Conservation (phyloP, 2,888 invertebrate species). For the Synergus gifuensis region DNA sequence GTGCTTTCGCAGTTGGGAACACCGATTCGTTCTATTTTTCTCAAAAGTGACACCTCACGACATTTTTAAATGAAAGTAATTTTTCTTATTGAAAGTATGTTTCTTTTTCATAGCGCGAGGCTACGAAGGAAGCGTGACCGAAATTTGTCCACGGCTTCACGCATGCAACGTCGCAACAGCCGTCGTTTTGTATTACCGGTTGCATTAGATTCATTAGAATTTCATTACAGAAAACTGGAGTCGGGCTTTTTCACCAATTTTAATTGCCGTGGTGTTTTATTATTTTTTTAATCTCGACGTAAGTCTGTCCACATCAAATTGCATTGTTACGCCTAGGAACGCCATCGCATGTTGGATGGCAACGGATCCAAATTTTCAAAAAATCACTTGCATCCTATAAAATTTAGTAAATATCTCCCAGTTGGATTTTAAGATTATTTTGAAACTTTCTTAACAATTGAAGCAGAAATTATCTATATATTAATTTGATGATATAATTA, state of each 20-base stretch:
- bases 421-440: background rate
- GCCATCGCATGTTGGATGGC: conserved; percentile 21
- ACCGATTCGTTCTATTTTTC: conserved; percentile 12
- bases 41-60: background rate
- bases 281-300: background rate
- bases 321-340: conserved; percentile 16
- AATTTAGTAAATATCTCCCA: background rate
- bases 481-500: background rate
- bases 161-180: conserved; percentile 42
- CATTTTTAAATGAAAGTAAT: background rate
- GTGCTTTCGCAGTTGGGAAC: conserved; percentile 26
- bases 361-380: background rate
- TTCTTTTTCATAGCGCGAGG: conserved; percentile 13
- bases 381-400: background rate
- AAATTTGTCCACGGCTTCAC: conserved; percentile 35
- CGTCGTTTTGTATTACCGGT: conserved; percentile 29
- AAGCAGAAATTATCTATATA: background rate
- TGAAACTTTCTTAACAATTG: background rate
- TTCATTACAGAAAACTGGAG: background rate
- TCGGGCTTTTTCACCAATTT: background rate
- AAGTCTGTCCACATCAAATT: background rate
- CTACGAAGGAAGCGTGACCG: background rate
- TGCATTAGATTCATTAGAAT: conserved; percentile 8
- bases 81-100: conserved; percentile 22
- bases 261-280: background rate